Percentiles rank a stretch among this genome's conserved stretches.
Evolutionary conservation across 2,888 invertebrate genomes (phyloP).

Genomic region (Oxytorus armatus): DNA sequence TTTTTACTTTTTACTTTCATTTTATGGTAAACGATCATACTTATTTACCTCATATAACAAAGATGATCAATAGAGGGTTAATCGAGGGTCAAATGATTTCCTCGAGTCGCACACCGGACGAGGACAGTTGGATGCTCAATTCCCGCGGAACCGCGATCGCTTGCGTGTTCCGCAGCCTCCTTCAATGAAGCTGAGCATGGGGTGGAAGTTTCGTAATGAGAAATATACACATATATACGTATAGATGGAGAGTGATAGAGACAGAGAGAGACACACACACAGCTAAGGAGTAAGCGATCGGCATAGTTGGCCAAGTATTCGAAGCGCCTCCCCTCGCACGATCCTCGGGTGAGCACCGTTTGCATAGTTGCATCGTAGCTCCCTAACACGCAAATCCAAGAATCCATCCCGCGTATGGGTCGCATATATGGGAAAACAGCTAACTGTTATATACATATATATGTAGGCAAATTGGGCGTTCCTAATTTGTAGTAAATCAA

Average conservation of each 20-base stretch:
- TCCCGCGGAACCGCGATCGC: constrained; percentile 31
- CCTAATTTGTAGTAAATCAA: constrained; percentile 72
- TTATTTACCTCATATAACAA: background rate
- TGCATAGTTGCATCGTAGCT: constrained; percentile 62
- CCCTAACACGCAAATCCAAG: constrained; percentile 38
- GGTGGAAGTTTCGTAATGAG: background rate
- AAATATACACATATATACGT: too few relatives aligned
- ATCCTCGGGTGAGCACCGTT: constrained; percentile 28
- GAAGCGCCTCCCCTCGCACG: constrained; percentile 25
- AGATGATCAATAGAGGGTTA: constrained; percentile 59
- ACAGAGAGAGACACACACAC: background rate
- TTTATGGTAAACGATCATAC: background rate
- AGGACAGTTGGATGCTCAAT: constrained; percentile 52
- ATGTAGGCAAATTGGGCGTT: constrained; percentile 69
- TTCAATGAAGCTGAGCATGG: constrained; percentile 15
- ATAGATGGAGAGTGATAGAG: too few relatives aligned
- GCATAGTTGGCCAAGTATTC: constrained; percentile 77
- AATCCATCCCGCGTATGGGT: constrained; percentile 35
- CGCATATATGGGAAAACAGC: background rate
- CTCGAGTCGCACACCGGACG: constrained; percentile 19
- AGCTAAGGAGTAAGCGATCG: constrained; percentile 67
- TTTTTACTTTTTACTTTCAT: background rate
- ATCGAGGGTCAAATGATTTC: constrained; percentile 60
- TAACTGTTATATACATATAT: background rate
- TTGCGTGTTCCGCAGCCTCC: constrained; percentile 16